A percentile compares a stretch with the other conserved stretches of the same genome.
These are phyloP conservation scores for Caenorhabditis angaria DNA, from an alignment of 2,888 invertebrate genomes.

Conservation along the genomic window DNA sequence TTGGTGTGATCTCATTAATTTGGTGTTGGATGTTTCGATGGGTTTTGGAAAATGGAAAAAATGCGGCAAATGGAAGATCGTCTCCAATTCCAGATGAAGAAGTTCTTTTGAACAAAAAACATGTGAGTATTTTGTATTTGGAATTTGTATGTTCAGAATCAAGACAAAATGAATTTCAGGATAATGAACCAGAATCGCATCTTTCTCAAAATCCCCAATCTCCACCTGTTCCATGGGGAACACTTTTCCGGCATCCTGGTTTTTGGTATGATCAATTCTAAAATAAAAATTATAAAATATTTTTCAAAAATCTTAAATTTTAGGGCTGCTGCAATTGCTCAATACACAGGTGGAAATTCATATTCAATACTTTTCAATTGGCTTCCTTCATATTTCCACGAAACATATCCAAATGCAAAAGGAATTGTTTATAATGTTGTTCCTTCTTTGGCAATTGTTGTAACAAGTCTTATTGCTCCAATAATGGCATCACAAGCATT, in stretches of 20 bases:
- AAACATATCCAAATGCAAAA: constrained; percentile 79
- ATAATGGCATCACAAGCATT: constrained; percentile 78
- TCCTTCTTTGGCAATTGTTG: constrained; percentile 79
- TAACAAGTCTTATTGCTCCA: constrained; percentile 79
- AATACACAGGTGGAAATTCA: constrained; percentile 81
- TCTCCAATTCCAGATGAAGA: constrained; percentile 44
- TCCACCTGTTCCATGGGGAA: constrained; percentile 77
- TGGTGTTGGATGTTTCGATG: constrained; percentile 50
- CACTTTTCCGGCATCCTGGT: constrained; percentile 77
- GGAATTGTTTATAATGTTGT: constrained; percentile 82
- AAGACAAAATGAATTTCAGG: constrained; percentile 15
- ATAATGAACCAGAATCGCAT: constrained; percentile 24
- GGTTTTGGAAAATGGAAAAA: constrained; percentile 25
- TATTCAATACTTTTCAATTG: constrained; percentile 81
- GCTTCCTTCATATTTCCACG: constrained; percentile 82
- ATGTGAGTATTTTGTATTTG: constrained; percentile 13
- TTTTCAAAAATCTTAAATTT: too few relatives aligned
- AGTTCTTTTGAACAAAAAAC: constrained; percentile 35
- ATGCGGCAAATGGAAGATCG: constrained; percentile 14
- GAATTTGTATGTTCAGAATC: not conserved
- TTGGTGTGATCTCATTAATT: constrained; percentile 74
- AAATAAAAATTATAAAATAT: not conserved
- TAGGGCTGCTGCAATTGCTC: constrained; percentile 80
- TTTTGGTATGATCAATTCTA: constrained; percentile 76
- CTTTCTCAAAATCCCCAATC: constrained; percentile 1